Percentiles rank a stretch among this genome's conserved stretches.
These are phyloP conservation scores for Sinopyrophorus schimmeli DNA, from an alignment of 2,888 invertebrate species.

Conservation along the genomic window DNA sequence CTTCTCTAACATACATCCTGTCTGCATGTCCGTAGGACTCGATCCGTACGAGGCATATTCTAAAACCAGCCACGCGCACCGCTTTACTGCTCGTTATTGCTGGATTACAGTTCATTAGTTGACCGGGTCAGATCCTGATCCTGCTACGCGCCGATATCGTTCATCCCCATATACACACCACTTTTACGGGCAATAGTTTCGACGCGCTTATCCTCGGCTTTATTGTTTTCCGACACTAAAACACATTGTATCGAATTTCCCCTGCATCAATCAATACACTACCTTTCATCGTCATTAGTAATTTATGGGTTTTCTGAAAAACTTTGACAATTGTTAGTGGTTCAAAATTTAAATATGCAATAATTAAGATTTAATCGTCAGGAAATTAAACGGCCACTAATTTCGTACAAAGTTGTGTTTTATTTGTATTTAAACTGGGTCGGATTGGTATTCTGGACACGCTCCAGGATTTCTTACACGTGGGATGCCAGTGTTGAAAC, in stretches of 20 bases:
- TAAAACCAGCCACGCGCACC: slow-evolving; percentile 39
- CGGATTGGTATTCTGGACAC: slow-evolving; percentile 36
- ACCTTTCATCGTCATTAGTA: too few relatives aligned
- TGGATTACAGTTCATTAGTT: slow-evolving; percentile 54
- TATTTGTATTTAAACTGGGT: too few relatives aligned
- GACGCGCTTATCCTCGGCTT: slow-evolving; percentile 5
- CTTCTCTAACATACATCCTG: slow-evolving; percentile 29
- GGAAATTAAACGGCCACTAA: too few relatives aligned
- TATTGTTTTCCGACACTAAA: slow-evolving; percentile 2
- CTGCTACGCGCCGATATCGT: slow-evolving; percentile 24
- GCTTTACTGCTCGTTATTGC: slow-evolving; percentile 49
- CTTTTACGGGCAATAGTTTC: slow-evolving; percentile 18
- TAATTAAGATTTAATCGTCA: too few relatives aligned
- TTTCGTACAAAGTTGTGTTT: too few relatives aligned
- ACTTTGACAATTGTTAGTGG: too few relatives aligned
- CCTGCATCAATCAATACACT: too few relatives aligned
- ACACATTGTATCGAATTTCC: too few relatives aligned
- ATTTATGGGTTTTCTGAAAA: too few relatives aligned
- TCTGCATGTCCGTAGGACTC: slow-evolving; percentile 28
- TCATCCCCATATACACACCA: slow-evolving; percentile 16
- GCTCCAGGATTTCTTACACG: slow-evolving; percentile 33
- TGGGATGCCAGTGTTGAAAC: slow-evolving; percentile 29
- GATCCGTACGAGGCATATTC: slow-evolving; percentile 34
- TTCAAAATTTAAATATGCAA: too few relatives aligned
- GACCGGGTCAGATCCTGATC: slow-evolving; percentile 46